Evolutionary conservation across 2,888 invertebrate species (phyloP).

Genomic region (Eutolmus rufibarbis): DNA sequence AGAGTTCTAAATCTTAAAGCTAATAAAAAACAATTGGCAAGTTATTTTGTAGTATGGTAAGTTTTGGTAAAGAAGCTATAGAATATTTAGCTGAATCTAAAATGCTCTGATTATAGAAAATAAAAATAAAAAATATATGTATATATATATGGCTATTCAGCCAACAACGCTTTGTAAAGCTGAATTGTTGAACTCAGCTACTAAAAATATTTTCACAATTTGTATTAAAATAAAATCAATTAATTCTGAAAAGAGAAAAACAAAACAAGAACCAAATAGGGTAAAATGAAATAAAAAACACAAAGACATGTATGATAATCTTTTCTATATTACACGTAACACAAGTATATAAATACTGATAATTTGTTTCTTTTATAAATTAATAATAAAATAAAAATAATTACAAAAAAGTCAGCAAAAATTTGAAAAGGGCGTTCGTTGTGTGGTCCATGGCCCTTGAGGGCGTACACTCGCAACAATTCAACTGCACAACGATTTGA

Average conservation of each 20-base stretch:
- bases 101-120: too few relatives aligned
- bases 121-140: too few relatives aligned
- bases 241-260: neutral
- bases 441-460: neutral
- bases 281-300: neutral
- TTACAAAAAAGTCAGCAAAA: slow-evolving; percentile 22
- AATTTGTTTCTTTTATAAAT: slow-evolving; percentile 35
- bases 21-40: neutral
- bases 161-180: too few relatives aligned
- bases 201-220: neutral
- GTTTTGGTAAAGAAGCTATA: neutral
- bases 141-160: too few relatives aligned
- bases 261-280: neutral
- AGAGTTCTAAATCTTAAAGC: neutral
- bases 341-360: slow-evolving; percentile 40
- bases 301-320: slow-evolving; percentile 4
- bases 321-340: slow-evolving; percentile 32
- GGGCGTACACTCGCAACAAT: neutral
- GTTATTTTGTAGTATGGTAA: neutral
- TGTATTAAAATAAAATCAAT: neutral
- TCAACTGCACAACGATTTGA: neutral
- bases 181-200: too few relatives aligned
- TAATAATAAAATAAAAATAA: slow-evolving; percentile 21
- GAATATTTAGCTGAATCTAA: too few relatives aligned
- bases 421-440: slow-evolving; percentile 12